These are phyloP conservation scores for Zeugodacus cucurbitae DNA, from an alignment of 1,140 invertebrate species.

Conservation along the genomic window DNA sequence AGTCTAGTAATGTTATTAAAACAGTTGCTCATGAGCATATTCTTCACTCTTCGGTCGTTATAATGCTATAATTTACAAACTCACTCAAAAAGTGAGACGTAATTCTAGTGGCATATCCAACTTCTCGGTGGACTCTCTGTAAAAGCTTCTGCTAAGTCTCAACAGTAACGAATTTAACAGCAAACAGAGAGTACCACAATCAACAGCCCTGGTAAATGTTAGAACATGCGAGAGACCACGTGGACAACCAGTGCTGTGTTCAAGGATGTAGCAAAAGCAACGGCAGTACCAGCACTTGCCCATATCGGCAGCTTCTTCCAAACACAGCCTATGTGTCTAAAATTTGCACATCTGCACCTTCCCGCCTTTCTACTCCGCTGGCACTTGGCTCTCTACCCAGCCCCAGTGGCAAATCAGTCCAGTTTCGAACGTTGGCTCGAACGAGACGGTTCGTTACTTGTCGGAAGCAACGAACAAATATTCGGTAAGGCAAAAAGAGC, in stretches of 20 bases:
- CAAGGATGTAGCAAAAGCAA: not conserved
- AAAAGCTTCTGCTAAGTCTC: not conserved
- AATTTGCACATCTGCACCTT: not conserved
- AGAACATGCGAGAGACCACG: not conserved
- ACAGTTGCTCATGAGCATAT: no score
- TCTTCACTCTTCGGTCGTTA: no score
- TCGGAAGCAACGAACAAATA: slow-evolving; percentile 18
- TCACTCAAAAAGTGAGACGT: no score
- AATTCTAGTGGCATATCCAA: no score
- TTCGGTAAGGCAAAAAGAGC: no score
- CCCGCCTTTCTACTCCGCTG: not conserved
- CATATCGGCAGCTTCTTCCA: not conserved
- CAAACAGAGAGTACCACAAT: no score
- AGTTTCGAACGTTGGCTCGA: slow-evolving; percentile 46
- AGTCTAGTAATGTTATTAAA: no score
- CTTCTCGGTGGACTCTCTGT: no score
- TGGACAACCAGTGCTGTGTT: not conserved
- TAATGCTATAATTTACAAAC: no score
- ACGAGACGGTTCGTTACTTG: slow-evolving; percentile 45
- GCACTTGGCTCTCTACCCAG: not conserved
- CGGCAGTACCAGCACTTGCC: not conserved
- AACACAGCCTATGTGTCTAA: not conserved
- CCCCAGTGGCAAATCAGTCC: slow-evolving; percentile 31
- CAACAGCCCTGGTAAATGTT: not conserved
- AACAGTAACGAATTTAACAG: not conserved